phyloP scores from a whole-genome alignment of 2,888 invertebrate species.

The Encarsia formosa region DNA sequence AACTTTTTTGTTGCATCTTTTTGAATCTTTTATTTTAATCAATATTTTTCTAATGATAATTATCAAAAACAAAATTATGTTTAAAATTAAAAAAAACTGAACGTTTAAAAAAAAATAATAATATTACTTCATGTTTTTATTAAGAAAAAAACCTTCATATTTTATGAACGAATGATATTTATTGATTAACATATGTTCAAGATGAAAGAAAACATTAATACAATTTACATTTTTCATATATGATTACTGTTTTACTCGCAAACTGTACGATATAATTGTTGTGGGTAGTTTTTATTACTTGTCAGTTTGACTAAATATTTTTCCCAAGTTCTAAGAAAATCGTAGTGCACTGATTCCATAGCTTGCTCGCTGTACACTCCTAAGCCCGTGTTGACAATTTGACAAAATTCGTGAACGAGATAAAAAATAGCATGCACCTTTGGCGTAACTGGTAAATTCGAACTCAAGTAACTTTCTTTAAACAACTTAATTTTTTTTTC shows the following conservation, averaged over 20 bases:
- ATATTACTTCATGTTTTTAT: no score
- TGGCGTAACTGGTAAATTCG: slow-evolving; percentile 8
- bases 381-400: background rate
- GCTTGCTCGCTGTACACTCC: slow-evolving; percentile 10
- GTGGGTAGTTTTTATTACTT: slow-evolving; percentile 2
- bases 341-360: slow-evolving; percentile 1
- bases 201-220: no score
- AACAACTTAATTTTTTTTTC: background rate
- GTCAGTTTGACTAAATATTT: slow-evolving; percentile 8
- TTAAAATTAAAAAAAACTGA: no score
- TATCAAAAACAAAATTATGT: no score
- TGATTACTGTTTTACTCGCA: slow-evolving; percentile 6
- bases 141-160: no score
- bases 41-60: no score
- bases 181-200: no score
- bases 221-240: no score
- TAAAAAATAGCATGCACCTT: slow-evolving; percentile 11
- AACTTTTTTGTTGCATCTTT: no score
- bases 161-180: no score
- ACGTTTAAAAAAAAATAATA: no score
- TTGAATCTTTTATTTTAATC: no score
- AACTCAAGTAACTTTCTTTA: slow-evolving; percentile 1
- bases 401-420: slow-evolving; percentile 7
- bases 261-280: background rate
- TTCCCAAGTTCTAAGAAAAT: slow-evolving; percentile 1